Evolutionary conservation across 2,888 invertebrate genomes (phyloP), one percentile per base, ranked within the genome.

Genomic region (Ceriagrion tenellum): DNA sequence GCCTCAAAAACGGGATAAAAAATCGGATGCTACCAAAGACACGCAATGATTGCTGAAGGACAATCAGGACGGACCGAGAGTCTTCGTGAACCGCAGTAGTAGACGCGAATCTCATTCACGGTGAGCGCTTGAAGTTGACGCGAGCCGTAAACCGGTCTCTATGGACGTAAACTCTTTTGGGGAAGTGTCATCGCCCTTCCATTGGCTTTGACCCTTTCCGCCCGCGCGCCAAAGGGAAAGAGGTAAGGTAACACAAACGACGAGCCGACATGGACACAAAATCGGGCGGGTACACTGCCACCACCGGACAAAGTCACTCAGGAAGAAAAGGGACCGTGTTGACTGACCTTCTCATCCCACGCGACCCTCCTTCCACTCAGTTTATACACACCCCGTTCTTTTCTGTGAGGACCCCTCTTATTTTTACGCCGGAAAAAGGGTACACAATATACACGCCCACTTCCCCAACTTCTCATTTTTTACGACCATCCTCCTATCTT

Each of bases 171-270:
- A 47, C 40, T 59, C 35, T 16, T 16, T 59, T 16, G 3, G 55
- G 55, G 8, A 16, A 40, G 47, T 91, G 91, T 91, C 91, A 91
- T 91, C 91, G 91, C 63, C 91, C 91, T 91, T 40, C 18, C 63
- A 89, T 89, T n/a, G 16, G 55, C 89, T 59, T 69, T 91, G 91
- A 91, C 91, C 91, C 63, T 63, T 91, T 91, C 91, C 16, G 13
- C 35, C 91, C 91, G 63, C 55, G n/a, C 63, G 81, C 69, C 59
- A 59, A 69, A 69, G 69, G 59, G 59, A 12, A 59, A 59, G 69
- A 69, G 69, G 59, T 12, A 69, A n/a, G 35, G 8, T 13, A 40
- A 91, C 91, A 59, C 35, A 56, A 23, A 56, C 91, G 40, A 8
- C 91, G 23, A 55, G 91, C 59, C 63, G 16, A 35, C 63, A 12